A percentile compares a stretch with the other conserved stretches of the same genome.
These are phyloP conservation scores for Rallus crepitans DNA, from an alignment of 2,797 vertebrate species.

Conservation along the genomic window DNA sequence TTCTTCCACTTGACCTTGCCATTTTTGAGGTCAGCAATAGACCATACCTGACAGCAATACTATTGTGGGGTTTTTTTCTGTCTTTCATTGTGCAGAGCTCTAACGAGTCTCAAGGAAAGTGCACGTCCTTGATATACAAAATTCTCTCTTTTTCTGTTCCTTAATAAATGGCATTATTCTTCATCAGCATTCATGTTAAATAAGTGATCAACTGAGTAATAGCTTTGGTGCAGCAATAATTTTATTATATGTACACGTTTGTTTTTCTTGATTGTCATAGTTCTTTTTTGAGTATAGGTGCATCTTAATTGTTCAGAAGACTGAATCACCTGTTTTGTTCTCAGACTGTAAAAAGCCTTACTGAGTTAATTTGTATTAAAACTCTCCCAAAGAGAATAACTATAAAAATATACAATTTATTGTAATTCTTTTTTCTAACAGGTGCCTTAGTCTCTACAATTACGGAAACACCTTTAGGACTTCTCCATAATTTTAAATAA, in stretches of 20 bases:
- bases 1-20: background rate
- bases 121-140: background rate
- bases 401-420: background rate
- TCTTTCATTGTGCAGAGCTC: background rate
- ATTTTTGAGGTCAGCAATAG: background rate
- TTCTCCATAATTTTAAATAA: background rate
- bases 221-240: background rate
- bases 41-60: background rate
- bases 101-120: background rate
- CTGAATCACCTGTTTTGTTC: background rate
- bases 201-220: background rate
- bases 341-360: background rate
- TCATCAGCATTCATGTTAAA: background rate
- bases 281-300: background rate
- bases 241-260: background rate
- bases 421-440: background rate
- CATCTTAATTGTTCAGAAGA: background rate
- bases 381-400: background rate
- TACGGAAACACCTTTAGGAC: background rate
- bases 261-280: background rate
- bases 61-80: rapidly evolving
- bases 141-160: background rate
- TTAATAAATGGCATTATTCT: background rate
- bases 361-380: background rate
- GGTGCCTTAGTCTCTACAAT: background rate